These are phyloP conservation scores for Platynereis dumerilii DNA, from an alignment of 2,888 invertebrate genomes.

Conservation along the genomic window DNA sequence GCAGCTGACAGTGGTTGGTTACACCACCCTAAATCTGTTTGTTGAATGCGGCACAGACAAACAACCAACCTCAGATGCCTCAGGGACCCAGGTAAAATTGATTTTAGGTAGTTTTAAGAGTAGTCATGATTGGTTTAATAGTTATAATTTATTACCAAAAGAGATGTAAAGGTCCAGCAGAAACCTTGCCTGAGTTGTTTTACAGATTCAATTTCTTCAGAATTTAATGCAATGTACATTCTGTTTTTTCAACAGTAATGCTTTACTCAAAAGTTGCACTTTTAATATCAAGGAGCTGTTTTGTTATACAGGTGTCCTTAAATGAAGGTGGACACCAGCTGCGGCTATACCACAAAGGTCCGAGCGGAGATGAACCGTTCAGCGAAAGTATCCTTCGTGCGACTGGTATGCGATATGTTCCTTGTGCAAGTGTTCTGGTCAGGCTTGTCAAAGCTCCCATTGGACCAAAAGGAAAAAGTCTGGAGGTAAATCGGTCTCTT, in stretches of 20 bases:
- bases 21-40: constrained; percentile 57
- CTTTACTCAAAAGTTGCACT: too few species aligned
- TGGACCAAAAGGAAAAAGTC: constrained; percentile 52
- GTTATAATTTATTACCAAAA: too few species aligned
- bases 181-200: too few species aligned
- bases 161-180: too few species aligned
- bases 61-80: constrained; percentile 54
- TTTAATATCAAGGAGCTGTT: too few species aligned
- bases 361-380: not conserved
- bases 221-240: too few species aligned
- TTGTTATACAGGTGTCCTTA: too few species aligned
- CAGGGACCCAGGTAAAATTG: constrained; percentile 38
- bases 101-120: too few species aligned
- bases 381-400: not conserved
- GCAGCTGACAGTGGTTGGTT: constrained; percentile 56
- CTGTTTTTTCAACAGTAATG: too few species aligned
- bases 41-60: constrained; percentile 57
- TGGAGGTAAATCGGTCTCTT: constrained; percentile 55
- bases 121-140: too few species aligned
- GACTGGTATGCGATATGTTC: constrained; percentile 45
- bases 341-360: not conserved
- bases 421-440: constrained; percentile 57
- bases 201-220: too few species aligned
- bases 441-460: constrained; percentile 53
- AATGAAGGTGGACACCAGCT: constrained; percentile 6